phyloP scores from a whole-genome alignment of 2,888 invertebrate genomes.

The Clistopyga incitator region DNA sequence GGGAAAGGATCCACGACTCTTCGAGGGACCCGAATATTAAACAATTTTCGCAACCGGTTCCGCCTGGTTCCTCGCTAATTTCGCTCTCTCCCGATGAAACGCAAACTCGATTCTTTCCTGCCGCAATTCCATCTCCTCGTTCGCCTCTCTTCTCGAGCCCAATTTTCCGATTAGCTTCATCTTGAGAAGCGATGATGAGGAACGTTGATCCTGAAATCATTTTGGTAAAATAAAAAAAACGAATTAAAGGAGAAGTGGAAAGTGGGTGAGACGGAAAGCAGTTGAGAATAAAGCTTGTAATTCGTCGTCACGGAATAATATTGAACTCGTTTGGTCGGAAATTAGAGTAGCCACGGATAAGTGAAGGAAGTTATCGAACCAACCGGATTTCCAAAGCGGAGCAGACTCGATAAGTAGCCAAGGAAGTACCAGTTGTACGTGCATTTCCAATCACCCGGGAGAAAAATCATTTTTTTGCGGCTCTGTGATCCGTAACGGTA shows the following conservation, averaged over 20 bases:
- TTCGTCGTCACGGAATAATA: background rate
- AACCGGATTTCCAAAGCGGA: background rate
- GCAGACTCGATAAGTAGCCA: slow-evolving; percentile 12
- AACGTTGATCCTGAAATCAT: no score
- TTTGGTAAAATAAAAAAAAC: background rate
- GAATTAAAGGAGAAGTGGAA: background rate
- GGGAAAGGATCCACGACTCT: slow-evolving; percentile 1
- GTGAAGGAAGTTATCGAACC: slow-evolving; percentile 21
- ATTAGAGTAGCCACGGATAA: background rate
- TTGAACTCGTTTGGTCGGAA: slow-evolving; percentile 8
- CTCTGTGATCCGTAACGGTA: slow-evolving; percentile 57
- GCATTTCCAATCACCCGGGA: slow-evolving; percentile 7
- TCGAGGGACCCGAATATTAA: slow-evolving; percentile 12
- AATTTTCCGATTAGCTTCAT: no score
- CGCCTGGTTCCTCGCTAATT: background rate
- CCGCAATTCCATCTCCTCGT: no score
- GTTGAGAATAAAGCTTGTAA: slow-evolving; percentile 10
- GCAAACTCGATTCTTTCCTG: no score
- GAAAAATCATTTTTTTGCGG: slow-evolving; percentile 56
- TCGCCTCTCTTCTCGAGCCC: no score
- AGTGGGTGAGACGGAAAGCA: background rate
- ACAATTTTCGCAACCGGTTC: slow-evolving; percentile 6
- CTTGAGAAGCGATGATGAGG: no score
- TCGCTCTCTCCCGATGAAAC: background rate
- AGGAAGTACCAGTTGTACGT: slow-evolving; percentile 9